Evolutionary conservation across 2,797 vertebrate genomes (phyloP).

Genomic region (Chaunax sp.): DNA sequence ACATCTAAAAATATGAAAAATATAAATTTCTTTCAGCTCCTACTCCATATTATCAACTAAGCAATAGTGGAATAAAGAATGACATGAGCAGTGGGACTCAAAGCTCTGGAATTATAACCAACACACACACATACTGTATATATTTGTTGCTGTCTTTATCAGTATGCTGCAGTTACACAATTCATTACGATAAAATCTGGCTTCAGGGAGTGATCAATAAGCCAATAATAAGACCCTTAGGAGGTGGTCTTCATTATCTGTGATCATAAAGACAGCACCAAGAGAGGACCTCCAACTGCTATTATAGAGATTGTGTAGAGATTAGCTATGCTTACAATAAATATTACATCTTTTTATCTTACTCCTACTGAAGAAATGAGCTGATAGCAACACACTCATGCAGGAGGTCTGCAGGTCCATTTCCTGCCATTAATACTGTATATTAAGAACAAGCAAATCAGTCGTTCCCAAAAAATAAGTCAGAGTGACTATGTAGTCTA

Average conservation of each 20-base stretch:
- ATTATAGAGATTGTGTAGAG: conserved; percentile 27
- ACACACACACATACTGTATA: background rate
- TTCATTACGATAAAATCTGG: conserved; percentile 22
- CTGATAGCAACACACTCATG: conserved; percentile 7
- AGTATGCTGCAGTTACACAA: background rate
- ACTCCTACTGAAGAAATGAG: conserved; percentile 21
- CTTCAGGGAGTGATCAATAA: conserved; percentile 35
- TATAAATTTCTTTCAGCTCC: background rate
- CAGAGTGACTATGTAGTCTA: background rate
- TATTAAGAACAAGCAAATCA: background rate
- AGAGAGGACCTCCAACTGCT: conserved; percentile 10
- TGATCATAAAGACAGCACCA: conserved; percentile 13
- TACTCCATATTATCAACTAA: background rate
- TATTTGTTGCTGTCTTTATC: background rate
- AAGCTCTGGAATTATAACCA: conserved; percentile 3
- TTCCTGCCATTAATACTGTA: conserved; percentile 6
- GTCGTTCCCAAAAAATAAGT: background rate
- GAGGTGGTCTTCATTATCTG: conserved; percentile 39
- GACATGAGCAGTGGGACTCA: background rate
- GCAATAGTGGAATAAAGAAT: no score
- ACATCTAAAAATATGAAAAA: no score
- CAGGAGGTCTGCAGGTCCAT: background rate
- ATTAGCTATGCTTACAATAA: conserved; percentile 40
- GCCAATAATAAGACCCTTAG: conserved; percentile 27
- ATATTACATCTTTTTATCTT: conserved; percentile 41